Evolutionary conservation across 2,888 invertebrate species (phyloP), one percentile per base, ranked within the genome.

Genomic region (Macaria notata): DNA sequence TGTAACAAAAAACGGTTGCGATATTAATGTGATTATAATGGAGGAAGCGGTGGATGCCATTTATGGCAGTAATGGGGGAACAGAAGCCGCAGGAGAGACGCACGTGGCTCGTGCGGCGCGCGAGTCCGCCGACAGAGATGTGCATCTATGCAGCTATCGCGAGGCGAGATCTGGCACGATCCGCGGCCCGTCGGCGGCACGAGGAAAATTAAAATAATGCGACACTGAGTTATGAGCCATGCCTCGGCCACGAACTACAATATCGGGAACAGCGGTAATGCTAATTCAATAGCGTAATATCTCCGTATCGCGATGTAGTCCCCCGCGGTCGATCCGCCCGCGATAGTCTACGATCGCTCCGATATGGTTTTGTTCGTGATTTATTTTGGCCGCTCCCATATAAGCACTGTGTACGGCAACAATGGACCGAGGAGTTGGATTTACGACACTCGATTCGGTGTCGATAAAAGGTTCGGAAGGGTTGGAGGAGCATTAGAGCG

Each of bases 201-300:
- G 81, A 83, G 72, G 65, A 74, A 83, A 84, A 84, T 85, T 84
- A 83, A 84, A 84, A 81, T 83, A 84, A 84, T 77, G 76, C 78
- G 73, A 75, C 79, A 68, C 72, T 78, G 82, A 84, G 75, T 78
- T 84, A 84, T 82, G 83, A 78, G 73, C 61, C 79, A 78, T 82
- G 78, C 72, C 61, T 68, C 63, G 65, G 63, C 71, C 65, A 61
- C 65, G 66, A 70, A 70, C 71, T 73, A 80, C 83, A 78, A 84
- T 83, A 86, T 83, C 79, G 75, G 70, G 78, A 84, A 86, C 86
- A 88, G 79, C 74, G 83, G 83, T 87, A 84, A 86, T 88, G 88
- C 88, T 90, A 90, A 90, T 89, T 89, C 88, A 86, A 88, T 84
- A 84, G 84, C 84, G 86, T 86, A 89, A 88, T 87, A 88, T 83